These are phyloP conservation scores for Metallyticus violacea DNA, from an alignment of 2,888 invertebrate genomes.

Conservation along the genomic window DNA sequence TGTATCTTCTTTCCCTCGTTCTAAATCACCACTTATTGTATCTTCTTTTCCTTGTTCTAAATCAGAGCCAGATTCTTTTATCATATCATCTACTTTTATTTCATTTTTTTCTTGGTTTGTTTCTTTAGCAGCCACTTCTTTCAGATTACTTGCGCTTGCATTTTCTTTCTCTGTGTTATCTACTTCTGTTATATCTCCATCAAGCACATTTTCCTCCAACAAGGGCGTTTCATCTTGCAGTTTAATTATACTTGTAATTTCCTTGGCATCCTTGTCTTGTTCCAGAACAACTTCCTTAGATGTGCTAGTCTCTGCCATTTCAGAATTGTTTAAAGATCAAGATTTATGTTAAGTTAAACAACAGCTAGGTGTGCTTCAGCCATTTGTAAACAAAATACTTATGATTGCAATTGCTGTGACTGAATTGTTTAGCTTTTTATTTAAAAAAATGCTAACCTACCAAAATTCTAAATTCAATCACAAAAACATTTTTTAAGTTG, in stretches of 20 bases:
- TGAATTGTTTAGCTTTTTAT: too few relatives aligned
- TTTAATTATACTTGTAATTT: background rate
- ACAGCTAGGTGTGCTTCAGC: background rate
- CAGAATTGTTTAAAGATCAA: background rate
- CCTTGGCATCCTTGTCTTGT: too few relatives aligned
- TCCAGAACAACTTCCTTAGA: too few relatives aligned
- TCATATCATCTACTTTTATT: background rate
- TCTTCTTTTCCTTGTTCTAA: conserved; percentile 32
- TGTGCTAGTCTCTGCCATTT: background rate
- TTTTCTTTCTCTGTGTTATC: conserved; percentile 2
- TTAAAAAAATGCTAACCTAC: too few relatives aligned
- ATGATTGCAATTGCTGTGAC: background rate
- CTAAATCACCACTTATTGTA: background rate
- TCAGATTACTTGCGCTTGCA: conserved; percentile 24
- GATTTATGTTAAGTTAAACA: background rate
- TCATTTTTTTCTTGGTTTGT: background rate
- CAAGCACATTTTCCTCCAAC: background rate
- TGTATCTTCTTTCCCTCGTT: background rate
- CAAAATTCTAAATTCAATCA: too few relatives aligned
- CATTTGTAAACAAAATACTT: background rate
- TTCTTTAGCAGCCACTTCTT: conserved; percentile 24
- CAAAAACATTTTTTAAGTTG: too few relatives aligned
- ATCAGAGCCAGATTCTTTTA: too few relatives aligned
- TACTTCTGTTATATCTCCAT: background rate
- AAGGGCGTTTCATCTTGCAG: too few relatives aligned